Conservation (phyloP, 2,797 vertebrate genomes). For the Hippopotamyrus pictus region DNA sequence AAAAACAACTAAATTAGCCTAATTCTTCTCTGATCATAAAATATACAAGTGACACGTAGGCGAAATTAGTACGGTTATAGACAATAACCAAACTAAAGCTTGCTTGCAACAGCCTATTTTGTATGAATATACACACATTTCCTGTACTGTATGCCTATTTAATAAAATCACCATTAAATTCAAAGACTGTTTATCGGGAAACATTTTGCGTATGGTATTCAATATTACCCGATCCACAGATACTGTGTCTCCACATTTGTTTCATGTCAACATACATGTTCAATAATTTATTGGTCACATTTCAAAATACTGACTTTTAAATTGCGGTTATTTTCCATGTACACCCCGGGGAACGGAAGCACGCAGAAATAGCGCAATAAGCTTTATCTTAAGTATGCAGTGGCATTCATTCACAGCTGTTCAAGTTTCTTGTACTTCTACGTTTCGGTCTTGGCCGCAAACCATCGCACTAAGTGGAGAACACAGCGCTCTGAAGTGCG, state of each 20-base stretch:
- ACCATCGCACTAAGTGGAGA: not conserved
- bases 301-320: not conserved
- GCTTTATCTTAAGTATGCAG: not conserved
- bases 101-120: not conserved
- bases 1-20: not conserved
- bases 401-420: not conserved
- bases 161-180: not conserved
- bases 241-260: not conserved
- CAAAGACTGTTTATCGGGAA: not conserved
- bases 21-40: not conserved
- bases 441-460: not conserved
- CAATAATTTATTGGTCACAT: not conserved
- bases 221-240: not conserved
- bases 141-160: not conserved
- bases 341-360: not conserved
- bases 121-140: not conserved
- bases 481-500: not conserved
- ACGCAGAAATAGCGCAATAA: not conserved
- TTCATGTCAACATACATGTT: not conserved
- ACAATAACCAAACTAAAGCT: not conserved
- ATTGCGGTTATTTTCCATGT: not conserved
- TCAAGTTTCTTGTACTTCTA: not conserved
- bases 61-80: not conserved
- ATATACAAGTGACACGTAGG: not conserved
- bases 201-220: not conserved